Base-by-base conservation (phyloP, 2,888 invertebrate genomes). In the Hylaea fasciaria region DNA sequence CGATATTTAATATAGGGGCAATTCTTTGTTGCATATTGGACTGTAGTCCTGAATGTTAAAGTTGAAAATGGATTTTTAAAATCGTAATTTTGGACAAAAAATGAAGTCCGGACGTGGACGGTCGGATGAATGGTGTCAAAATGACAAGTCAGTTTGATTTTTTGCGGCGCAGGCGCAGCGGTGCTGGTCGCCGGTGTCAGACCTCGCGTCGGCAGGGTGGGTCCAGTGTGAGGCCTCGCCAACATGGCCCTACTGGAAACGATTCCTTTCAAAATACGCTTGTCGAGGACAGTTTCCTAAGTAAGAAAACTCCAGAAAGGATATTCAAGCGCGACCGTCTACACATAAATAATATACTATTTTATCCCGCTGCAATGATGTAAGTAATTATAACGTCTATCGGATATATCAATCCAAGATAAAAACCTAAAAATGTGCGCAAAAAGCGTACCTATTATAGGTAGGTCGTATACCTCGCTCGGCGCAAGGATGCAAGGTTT, bases 101-200 rank as follows among this genome's bases (percentile, higher is more conserved):
- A 77, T 59, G 62, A 69, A 76, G 81, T 80, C 84, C 85, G 83
- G 56, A 62, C 83, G 80, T 59, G 60, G 50, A 50, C 85, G 82
- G 82, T 76, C 82, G 81, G 73, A 86, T 89, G 90, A 89, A 90
- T 91, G 89, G 87, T 90, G 90, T 90, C 91, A 91, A 87, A 86
- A 86, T 89, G 90, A 90, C 89, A 85, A 84, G 88, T 80, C 83
- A 85, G 80, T 85, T 86, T 66, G 66, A 76, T 84, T 89, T 89
- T 90, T 89, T 86, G 87, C 84, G 73, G 72, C 67, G 77, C 2
- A 22, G 22, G 22, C 22, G 22, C 22, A 22, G 22, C 22, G 22
- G 22, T 5, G 22, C 80, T 80, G 76, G 73, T 74, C 68, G 78
- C 76, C 67, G 77, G 77, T 78, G 76, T 74, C 75, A 81, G 80